Conservation (phyloP, 2,113 vertebrate species). For the Rhinopithecus roxellana region DNA sequence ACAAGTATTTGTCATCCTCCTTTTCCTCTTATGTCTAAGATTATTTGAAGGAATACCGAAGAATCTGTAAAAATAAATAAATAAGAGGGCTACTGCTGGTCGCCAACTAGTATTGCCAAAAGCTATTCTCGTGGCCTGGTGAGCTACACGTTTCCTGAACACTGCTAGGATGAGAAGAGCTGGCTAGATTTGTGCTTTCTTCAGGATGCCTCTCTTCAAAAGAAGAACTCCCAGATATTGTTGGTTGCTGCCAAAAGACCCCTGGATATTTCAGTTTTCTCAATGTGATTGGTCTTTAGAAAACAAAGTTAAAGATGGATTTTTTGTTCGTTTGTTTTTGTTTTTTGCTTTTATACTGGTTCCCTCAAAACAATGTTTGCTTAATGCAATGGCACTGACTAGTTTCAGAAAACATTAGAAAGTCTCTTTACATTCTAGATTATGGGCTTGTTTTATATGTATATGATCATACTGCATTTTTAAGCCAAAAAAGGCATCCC, state of each 20-base stretch:
- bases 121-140: neutral
- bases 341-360: neutral
- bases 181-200: accelerated
- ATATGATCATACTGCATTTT: neutral
- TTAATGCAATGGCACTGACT: neutral
- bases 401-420: neutral
- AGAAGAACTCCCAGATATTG: neutral
- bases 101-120: neutral
- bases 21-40: neutral
- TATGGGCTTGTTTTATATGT: neutral
- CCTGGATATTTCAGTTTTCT: neutral
- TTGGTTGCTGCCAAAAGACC: neutral
- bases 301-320: neutral
- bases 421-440: neutral
- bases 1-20: neutral
- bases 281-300: neutral
- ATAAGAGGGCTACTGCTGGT: neutral
- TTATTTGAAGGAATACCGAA: neutral
- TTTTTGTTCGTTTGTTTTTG: too few species aligned
- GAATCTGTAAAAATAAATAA: neutral
- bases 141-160: neutral
- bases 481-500: neutral
- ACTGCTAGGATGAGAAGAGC: neutral
- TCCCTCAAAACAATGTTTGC: neutral
- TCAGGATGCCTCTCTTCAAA: neutral